These are phyloP conservation scores for Theretra japonica DNA, from an alignment of 2,888 invertebrate genomes.

Conservation along the genomic window DNA sequence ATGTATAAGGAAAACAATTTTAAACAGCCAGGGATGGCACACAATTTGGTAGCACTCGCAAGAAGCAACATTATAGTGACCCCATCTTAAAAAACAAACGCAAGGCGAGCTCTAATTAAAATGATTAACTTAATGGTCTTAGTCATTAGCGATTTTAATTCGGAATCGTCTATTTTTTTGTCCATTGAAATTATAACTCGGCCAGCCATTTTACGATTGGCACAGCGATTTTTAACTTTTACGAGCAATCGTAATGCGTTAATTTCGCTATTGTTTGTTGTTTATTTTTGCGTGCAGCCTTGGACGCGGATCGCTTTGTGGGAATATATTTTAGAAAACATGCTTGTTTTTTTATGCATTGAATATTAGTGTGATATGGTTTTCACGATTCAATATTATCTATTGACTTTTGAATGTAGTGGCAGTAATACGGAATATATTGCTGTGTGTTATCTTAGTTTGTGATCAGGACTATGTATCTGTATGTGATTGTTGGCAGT, in stretches of 20 bases:
- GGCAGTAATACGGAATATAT: too few relatives aligned
- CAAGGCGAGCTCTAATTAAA: constrained; percentile 80
- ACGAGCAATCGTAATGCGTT: constrained; percentile 57
- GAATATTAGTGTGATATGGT: not conserved
- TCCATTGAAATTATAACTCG: constrained; percentile 69
- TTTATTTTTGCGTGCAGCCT: constrained; percentile 40
- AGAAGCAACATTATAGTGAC: constrained; percentile 32
- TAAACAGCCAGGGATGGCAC: not conserved
- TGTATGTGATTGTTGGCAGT: too few relatives aligned
- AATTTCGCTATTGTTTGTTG: constrained; percentile 26
- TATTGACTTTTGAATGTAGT: too few relatives aligned
- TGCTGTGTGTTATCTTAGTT: too few relatives aligned
- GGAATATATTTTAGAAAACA: constrained; percentile 6
- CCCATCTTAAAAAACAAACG: constrained; percentile 58
- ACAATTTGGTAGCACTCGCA: constrained; percentile 3
- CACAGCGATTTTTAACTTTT: constrained; percentile 58
- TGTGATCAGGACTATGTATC: too few relatives aligned
- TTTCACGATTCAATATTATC: too few relatives aligned
- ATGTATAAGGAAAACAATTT: not conserved
- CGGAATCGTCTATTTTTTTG: constrained; percentile 73
- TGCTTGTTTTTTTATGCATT: not conserved
- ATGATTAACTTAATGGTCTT: constrained; percentile 85
- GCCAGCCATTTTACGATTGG: constrained; percentile 66
- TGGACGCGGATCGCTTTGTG: not conserved
- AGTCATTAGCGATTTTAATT: constrained; percentile 85